A percentile compares a stretch with the other conserved stretches of the same genome.
Conservation (phyloP, 1,140 invertebrate genomes). For the Dendrolimus kikuchii region DNA sequence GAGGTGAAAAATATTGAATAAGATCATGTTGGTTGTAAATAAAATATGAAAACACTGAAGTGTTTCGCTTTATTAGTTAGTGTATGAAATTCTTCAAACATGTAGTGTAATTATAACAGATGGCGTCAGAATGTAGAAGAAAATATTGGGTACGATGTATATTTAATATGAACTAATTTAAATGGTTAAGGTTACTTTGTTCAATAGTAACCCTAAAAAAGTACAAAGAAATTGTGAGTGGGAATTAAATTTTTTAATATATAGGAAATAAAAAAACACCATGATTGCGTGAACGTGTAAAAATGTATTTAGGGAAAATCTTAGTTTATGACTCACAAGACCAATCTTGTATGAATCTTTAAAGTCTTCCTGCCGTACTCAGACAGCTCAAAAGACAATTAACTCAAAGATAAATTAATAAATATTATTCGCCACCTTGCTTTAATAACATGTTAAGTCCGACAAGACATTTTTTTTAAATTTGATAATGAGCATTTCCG, state of each 20-base stretch:
- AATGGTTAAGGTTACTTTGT: conserved; percentile 43
- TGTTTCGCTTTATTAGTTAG: conserved; percentile 28
- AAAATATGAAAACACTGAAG: conserved; percentile 25
- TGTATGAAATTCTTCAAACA: conserved; percentile 38
- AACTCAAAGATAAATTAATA: no score
- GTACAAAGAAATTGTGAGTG: conserved; percentile 54
- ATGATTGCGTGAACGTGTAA: conserved; percentile 31
- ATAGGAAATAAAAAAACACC: conserved; percentile 24
- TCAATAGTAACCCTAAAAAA: conserved; percentile 41
- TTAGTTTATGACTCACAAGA: conserved; percentile 30
- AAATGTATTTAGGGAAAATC: conserved; percentile 33
- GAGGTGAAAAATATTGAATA: background rate
- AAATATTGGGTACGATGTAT: conserved; percentile 36
- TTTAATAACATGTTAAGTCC: no score
- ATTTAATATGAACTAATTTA: conserved; percentile 43
- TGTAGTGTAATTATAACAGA: conserved; percentile 44
- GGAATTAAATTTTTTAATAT: conserved; percentile 29
- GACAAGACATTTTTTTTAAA: no score
- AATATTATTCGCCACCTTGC: no score
- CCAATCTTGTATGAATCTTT: conserved; percentile 23
- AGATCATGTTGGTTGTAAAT: conserved; percentile 44
- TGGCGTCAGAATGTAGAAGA: conserved; percentile 49
- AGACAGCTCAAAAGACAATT: no score
- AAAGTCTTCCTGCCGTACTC: no score
- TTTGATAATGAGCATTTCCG: no score